A percentile compares a stretch with the other conserved stretches of the same genome.
Conservation (phyloP, 2,888 invertebrate genomes). For the Masnerella sp. region DNA sequence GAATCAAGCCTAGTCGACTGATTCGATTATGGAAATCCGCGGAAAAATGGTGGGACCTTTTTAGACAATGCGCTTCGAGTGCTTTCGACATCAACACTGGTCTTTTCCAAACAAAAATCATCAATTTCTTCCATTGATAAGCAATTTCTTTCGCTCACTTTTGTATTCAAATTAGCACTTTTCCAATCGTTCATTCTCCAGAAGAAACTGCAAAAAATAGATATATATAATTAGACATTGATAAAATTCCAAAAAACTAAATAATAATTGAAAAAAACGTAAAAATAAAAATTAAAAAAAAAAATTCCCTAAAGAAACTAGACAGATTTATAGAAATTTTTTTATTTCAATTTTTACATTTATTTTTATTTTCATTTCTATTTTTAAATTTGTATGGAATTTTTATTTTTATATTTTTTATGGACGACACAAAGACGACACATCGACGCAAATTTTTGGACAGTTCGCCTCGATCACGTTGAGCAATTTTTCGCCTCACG, state of each 20-base stretch:
- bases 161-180: no score
- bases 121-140: background rate
- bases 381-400: background rate
- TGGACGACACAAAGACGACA: conserved; percentile 32
- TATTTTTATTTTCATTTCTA: background rate
- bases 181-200: no score
- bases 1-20: conserved; percentile 61
- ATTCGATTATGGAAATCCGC: conserved; percentile 55
- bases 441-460: conserved; percentile 8
- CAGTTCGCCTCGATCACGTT: conserved; percentile 12
- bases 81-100: background rate
- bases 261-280: no score
- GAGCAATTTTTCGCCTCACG: conserved; percentile 31
- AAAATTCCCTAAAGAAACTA: no score
- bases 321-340: no score
- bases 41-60: conserved; percentile 27
- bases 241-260: no score
- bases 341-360: background rate
- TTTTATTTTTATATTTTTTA: conserved; percentile 16
- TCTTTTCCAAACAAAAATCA: background rate
- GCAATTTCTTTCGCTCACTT: no score
- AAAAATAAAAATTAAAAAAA: no score
- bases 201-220: no score
- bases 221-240: no score
- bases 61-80: conserved; percentile 15